Conservation (phyloP, 2,888 invertebrate genomes). For the Brachypalpus laphriformis region DNA sequence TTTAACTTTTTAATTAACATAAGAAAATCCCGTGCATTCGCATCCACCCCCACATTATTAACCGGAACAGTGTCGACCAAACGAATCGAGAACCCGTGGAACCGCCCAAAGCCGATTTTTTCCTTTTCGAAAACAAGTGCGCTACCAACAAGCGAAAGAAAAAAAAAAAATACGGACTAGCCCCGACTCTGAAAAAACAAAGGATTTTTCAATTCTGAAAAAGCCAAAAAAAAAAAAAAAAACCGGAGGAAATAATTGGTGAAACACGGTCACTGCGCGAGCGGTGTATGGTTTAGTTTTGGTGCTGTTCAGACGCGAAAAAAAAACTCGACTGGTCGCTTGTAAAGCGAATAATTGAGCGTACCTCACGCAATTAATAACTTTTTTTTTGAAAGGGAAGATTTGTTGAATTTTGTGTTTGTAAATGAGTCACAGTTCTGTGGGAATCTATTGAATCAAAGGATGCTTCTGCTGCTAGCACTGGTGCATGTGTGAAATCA, state of each 20-base stretch:
- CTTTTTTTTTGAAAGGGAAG: constrained; percentile 23
- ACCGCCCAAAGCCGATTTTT: constrained; percentile 70
- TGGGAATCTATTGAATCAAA: constrained; percentile 56
- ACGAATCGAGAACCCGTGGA: constrained; percentile 57
- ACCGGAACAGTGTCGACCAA: constrained; percentile 36
- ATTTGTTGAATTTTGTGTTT: constrained; percentile 33
- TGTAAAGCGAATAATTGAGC: constrained; percentile 23
- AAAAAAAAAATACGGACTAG: constrained; percentile 59
- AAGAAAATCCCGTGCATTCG: constrained; percentile 31
- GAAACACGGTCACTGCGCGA: constrained; percentile 39
- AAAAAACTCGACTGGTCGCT: constrained; percentile 8
- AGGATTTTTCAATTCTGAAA: constrained; percentile 50
- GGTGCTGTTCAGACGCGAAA: constrained; percentile 55
- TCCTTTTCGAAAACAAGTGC: constrained; percentile 57
- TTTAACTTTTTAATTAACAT: constrained; percentile 64
- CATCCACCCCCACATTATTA: not conserved
- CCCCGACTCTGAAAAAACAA: constrained; percentile 61
- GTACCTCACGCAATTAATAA: too few species aligned
- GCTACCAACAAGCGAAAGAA: constrained; percentile 51
- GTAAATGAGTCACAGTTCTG: constrained; percentile 57
- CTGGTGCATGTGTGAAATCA: constrained; percentile 51
- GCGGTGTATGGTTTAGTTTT: constrained; percentile 55
- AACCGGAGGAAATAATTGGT: constrained; percentile 31
- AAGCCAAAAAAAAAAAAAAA: constrained; percentile 26
- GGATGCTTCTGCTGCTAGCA: constrained; percentile 47